Evolutionary conservation across 1,140 invertebrate genomes (phyloP), one percentile per base, ranked within the genome.

Genomic region (Potamilus streckersoni): DNA sequence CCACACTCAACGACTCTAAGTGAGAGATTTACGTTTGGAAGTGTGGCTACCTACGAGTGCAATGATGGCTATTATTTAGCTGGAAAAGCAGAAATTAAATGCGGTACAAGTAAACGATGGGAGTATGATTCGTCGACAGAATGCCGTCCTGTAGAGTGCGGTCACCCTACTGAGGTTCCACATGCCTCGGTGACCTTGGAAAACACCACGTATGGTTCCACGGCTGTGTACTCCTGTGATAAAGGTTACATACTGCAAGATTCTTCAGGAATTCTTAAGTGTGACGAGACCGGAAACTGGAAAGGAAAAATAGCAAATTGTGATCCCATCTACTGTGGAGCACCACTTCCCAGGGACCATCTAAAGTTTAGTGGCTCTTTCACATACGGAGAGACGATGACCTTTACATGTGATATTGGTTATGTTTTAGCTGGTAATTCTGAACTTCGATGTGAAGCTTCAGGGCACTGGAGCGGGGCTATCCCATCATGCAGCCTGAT

Each of bases 81-180:
- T 6, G 64, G 62, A 55, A 69, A 56, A 27, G 82, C 61, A 81
- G 81, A 23, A 75, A 77, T 49, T 83, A 85, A 1, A 94, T 92
- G 31, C 85, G 85, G 31, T 23, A 71, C 55, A 57, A 73, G 31
- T 77, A 84, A 66, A 76, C 73, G 15, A 76, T 73, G 20, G 87
- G 84, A 72, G 83, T 65, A 76, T 49, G 70, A 75, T 62, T 31
- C 49, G 23, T 23, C 19, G 2, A 71, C 80, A 5, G 64, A 93
- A 86, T 97, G 95, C 87, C 93, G 69, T 20, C 87, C 84, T 15
- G 78, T 97, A 0, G 95, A 97, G 85, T 98, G 97, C 87, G 95
- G 95, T 0, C 92, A 93, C 17, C 95, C 96, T 0, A 93, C 93
- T 0, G 92, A 94, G 69, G 93, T 96, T 3, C 92, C 94, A 84